These are phyloP conservation scores for Scytalopus superciliaris DNA, from an alignment of 2,113 vertebrate genomes.

Conservation along the genomic window DNA sequence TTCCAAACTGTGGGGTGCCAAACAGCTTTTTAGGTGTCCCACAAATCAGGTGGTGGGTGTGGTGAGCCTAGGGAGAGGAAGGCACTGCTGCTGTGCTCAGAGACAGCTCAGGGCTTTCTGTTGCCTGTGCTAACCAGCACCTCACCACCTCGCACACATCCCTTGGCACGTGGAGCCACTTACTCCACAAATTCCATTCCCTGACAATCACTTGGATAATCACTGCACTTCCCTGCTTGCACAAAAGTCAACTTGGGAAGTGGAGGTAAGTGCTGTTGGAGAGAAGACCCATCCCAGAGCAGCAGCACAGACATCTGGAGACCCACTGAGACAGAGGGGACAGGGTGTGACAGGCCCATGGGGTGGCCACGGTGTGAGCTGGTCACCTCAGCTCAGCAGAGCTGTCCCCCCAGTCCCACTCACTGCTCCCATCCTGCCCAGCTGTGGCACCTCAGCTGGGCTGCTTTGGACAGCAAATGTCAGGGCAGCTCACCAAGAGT, in stretches of 20 bases:
- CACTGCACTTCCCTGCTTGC: not conserved
- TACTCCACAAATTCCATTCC: not conserved
- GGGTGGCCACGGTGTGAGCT: rapidly evolving
- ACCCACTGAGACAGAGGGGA: not conserved
- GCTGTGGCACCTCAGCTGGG: no score
- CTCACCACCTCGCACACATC: rapidly evolving
- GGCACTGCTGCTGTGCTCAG: not conserved
- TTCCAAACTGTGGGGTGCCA: not conserved
- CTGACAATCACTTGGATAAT: not conserved
- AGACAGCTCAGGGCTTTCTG: not conserved
- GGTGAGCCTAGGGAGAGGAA: not conserved
- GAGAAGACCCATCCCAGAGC: not conserved
- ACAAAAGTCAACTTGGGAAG: not conserved
- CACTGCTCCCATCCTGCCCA: not conserved
- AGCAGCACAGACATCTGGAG: not conserved
- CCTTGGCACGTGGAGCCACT: not conserved
- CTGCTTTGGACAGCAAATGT: rapidly evolving
- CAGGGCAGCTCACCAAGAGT: not conserved
- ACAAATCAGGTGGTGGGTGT: not conserved
- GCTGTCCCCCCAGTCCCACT: not conserved
- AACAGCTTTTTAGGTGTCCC: not conserved
- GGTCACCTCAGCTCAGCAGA: not conserved
- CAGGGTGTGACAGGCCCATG: not conserved
- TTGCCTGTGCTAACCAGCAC: not conserved
- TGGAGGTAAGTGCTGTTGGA: not conserved